These are phyloP conservation scores for Papio anubis DNA, from an alignment of 2,113 vertebrate genomes.

Conservation along the genomic window DNA sequence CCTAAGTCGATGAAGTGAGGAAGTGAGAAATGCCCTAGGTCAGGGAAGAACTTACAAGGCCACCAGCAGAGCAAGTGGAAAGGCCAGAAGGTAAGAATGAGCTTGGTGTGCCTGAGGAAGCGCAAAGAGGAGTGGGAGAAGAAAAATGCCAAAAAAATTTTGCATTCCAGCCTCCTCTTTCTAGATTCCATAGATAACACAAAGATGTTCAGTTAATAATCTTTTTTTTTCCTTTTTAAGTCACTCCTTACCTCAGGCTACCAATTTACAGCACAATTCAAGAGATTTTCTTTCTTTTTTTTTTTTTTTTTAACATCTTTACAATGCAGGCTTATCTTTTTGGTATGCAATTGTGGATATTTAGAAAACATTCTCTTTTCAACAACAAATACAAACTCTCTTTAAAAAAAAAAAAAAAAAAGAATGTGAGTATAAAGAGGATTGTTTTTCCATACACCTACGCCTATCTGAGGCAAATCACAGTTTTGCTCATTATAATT, in stretches of 20 bases:
- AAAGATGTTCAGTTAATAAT: neutral
- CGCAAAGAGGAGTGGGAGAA: neutral
- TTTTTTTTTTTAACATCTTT: neutral
- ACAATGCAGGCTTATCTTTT: neutral
- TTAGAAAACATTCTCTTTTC: constrained; percentile 4
- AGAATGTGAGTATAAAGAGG: neutral
- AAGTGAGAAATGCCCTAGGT: neutral
- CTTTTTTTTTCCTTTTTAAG: neutral
- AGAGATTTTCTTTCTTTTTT: neutral
- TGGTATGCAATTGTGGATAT: neutral
- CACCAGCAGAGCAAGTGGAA: neutral
- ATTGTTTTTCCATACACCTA: neutral
- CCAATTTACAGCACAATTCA: neutral
- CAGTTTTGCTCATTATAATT: neutral
- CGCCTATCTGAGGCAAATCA: neutral
- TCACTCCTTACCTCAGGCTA: neutral
- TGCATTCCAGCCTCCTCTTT: neutral
- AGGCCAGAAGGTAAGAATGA: neutral
- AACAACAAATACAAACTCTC: neutral
- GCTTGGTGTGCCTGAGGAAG: neutral
- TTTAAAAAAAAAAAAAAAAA: neutral
- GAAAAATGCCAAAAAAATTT: neutral
- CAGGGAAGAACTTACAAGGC: too few relatives aligned
- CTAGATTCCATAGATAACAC: neutral
- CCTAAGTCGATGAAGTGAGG: neutral